These are phyloP conservation scores for Xenopus petersii DNA, from an alignment of 2,797 vertebrate species.

Conservation along the genomic window DNA sequence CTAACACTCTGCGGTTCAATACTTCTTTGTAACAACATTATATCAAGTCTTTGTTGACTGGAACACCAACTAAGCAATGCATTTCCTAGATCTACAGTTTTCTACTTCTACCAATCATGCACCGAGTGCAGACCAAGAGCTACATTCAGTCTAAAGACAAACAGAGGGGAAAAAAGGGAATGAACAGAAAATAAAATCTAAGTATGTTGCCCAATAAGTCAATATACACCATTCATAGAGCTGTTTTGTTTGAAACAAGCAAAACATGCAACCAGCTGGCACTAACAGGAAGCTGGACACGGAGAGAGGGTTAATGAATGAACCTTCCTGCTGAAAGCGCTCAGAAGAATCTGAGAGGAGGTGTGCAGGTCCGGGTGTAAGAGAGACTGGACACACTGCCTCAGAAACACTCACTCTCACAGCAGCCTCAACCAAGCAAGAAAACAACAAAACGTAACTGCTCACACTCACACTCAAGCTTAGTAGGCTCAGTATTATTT, in stretches of 20 bases:
- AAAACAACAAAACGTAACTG: constrained; percentile 74
- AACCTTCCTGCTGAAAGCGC: constrained; percentile 81
- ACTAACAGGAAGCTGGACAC: constrained; percentile 78
- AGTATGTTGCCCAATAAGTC: constrained; percentile 73
- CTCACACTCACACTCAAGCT: constrained; percentile 75
- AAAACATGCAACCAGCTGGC: constrained; percentile 83
- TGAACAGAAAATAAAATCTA: constrained; percentile 65
- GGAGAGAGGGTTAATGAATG: constrained; percentile 78
- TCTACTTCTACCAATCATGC: constrained; percentile 76
- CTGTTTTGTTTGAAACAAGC: constrained; percentile 76
- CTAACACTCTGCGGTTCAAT: constrained; percentile 49
- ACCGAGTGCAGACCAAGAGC: constrained; percentile 77
- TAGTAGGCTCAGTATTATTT: constrained; percentile 61
- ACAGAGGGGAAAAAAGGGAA: constrained; percentile 64
- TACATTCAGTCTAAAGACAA: constrained; percentile 77
- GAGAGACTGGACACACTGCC: constrained; percentile 77
- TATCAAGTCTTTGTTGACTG: constrained; percentile 55
- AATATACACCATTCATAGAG: constrained; percentile 71
- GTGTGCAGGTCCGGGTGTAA: constrained; percentile 79
- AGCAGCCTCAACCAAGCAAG: constrained; percentile 82
- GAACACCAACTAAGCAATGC: constrained; percentile 75
- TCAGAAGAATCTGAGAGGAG: constrained; percentile 82
- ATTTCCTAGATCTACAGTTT: constrained; percentile 73
- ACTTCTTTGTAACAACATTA: constrained; percentile 48
- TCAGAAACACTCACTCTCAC: constrained; percentile 80